Base-by-base conservation (phyloP, 2,888 invertebrate genomes). In the Pterobdella sp. region DNA sequence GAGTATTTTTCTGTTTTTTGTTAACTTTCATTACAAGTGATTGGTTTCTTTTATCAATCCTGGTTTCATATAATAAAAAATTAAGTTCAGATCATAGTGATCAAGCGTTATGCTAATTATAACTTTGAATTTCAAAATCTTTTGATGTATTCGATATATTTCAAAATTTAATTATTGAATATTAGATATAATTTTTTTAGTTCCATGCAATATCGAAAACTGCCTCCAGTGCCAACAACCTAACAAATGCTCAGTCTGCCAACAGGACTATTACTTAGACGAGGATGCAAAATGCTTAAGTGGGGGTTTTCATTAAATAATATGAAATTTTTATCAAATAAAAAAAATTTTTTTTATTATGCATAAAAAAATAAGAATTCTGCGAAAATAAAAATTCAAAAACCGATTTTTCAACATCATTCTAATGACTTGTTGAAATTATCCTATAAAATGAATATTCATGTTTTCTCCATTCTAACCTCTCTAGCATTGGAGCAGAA, bases 401-500 rank as follows among this genome's bases (percentile, higher is more conserved):
- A 7, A 42, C 49, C 22, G 49, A 7, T 14, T 42, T 22, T 42
- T 14, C 49, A 42, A 14, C 49, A 42, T 42, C 49, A 42, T 14
- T 22, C 7, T 22, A 7, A 42, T 22, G n/a, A n/a, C n/a, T n/a
- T n/a, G n/a, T n/a, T n/a, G n/a, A n/a, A n/a, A n/a, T n/a, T 42
- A 7, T 42, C 49, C 49, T 14, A 7, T 22, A 42, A 14, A 42
- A 56, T 56, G 14, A 56, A 22, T 3, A 4, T 26, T 56, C n/a
- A 14, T 26, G 3, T 26, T n/a, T 26, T 3, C 18, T 26, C 60
- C 60, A 3, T 26, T 26, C 60, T n/a, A 22, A 42, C 42, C 10
- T 56, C 60, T n/a, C 18, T 26, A 56, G 60, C 60, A 22, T 26
- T 56, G 60, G 60, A 56, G 37, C 7, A 68, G 26, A 68, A 42